phyloP scores from a whole-genome alignment of 2,888 invertebrate genomes.

The Chrysolina americana region DNA sequence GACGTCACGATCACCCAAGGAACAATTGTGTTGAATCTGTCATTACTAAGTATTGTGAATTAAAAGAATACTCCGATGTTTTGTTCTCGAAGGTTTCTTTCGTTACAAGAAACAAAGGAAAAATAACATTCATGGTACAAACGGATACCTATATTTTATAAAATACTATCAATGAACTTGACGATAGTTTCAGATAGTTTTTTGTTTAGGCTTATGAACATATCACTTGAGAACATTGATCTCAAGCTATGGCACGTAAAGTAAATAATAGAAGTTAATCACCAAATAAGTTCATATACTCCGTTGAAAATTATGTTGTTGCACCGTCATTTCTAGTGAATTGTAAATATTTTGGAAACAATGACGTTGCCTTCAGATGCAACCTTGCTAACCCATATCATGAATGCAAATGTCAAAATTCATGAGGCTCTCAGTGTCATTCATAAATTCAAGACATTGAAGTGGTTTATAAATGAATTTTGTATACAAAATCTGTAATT shows the following conservation, averaged over 20 bases:
- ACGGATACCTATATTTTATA: not conserved
- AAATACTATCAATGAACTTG: not conserved
- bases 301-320: not conserved
- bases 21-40: too few species aligned
- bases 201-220: too few species aligned
- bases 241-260: not conserved
- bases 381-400: constrained; percentile 16
- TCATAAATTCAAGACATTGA: too few species aligned
- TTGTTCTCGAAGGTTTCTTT: too few species aligned
- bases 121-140: too few species aligned
- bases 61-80: too few species aligned
- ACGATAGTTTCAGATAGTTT: too few species aligned
- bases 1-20: too few species aligned
- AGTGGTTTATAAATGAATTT: not conserved
- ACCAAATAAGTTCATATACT: not conserved
- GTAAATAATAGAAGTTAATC: not conserved
- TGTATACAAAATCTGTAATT: not conserved
- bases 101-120: too few species aligned
- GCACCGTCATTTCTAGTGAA: not conserved
- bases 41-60: too few species aligned
- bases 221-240: constrained; percentile 8
- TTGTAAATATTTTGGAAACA: not conserved
- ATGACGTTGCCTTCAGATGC: constrained; percentile 2
- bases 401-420: constrained; percentile 8
- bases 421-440: constrained; percentile 13